Conservation (phyloP, 2,113 vertebrate species). For the Oenanthe oenanthe region DNA sequence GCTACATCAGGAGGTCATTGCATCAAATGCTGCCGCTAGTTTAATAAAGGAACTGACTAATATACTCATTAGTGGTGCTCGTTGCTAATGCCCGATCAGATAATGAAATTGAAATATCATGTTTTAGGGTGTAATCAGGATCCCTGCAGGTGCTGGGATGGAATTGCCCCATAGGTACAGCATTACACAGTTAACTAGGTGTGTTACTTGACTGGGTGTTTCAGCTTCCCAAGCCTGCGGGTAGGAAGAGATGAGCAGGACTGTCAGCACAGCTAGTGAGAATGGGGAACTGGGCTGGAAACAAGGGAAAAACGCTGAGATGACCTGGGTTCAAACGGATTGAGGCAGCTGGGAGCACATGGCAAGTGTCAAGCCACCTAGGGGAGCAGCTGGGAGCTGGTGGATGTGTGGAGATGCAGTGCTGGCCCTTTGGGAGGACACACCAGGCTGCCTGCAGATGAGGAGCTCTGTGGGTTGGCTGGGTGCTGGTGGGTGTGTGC, state of each 20-base stretch:
- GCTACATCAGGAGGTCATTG: constrained; percentile 57
- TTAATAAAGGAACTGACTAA: constrained; percentile 69
- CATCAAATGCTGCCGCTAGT: constrained; percentile 62
- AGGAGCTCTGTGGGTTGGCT: not conserved
- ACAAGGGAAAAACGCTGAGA: not conserved
- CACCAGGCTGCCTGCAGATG: not conserved
- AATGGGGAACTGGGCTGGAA: not conserved
- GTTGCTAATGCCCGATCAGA: constrained; percentile 55
- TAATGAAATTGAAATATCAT: constrained; percentile 67
- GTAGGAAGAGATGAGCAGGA: constrained; percentile 63
- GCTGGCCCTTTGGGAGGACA: not conserved
- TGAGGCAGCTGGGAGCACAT: not conserved
- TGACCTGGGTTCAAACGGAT: not conserved
- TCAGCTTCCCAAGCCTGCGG: constrained; percentile 64
- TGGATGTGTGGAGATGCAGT: not conserved
- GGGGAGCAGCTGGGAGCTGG: not conserved
- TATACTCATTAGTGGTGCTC: constrained; percentile 52
- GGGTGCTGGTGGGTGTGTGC: not conserved
- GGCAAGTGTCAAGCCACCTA: not conserved
- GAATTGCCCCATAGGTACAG: constrained; percentile 69
- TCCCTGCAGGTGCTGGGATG: constrained; percentile 57
- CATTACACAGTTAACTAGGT: constrained; percentile 70
- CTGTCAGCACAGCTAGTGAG: not conserved
- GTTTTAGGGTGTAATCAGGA: constrained; percentile 66
- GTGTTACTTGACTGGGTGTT: constrained; percentile 47